phyloP scores from a whole-genome alignment of 2,113 vertebrate genomes.

The Pterocles burchelli region DNA sequence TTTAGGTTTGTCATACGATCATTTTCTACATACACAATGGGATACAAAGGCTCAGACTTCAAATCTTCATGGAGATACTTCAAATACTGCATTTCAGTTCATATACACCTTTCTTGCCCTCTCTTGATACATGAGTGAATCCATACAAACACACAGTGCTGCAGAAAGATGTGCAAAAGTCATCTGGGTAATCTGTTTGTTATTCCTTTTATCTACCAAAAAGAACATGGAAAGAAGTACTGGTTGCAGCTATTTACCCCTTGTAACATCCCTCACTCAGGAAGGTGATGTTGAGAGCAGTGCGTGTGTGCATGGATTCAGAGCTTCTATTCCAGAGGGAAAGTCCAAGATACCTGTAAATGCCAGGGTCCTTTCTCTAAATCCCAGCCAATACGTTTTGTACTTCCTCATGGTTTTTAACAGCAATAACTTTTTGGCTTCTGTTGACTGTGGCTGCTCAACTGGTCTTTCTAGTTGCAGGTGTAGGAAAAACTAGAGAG shows the following conservation, averaged over 20 bases:
- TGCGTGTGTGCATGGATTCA: accelerated
- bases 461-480: neutral
- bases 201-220: neutral
- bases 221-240: neutral
- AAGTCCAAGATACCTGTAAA: neutral
- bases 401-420: neutral
- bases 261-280: neutral
- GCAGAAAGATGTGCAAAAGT: neutral
- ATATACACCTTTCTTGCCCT: neutral
- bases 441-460: neutral
- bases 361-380: neutral
- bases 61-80: neutral
- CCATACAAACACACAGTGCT: accelerated
- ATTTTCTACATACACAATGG: neutral
- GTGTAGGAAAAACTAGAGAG: neutral
- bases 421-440: neutral
- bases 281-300: neutral
- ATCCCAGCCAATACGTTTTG: neutral
- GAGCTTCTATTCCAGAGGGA: neutral
- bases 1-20: neutral
- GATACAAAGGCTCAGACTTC: neutral
- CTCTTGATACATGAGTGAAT: neutral
- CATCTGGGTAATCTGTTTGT: neutral
- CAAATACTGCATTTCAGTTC: neutral
- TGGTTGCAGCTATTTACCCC: neutral